Evolutionary conservation across 2,113 vertebrate genomes (phyloP).

Genomic region (Stercorarius parasiticus): DNA sequence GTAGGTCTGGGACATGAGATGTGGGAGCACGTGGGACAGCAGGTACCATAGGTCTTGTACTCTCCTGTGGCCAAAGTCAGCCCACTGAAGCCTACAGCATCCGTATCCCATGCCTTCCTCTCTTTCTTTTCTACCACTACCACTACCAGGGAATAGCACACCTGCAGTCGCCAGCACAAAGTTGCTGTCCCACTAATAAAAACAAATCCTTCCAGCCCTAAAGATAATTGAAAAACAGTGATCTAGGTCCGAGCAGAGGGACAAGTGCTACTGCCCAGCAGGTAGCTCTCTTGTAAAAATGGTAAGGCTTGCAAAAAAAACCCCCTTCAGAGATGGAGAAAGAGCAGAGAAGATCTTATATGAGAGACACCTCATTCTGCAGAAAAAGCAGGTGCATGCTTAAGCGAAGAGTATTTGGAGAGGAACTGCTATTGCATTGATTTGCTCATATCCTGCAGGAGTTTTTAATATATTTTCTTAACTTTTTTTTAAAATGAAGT

Average conservation of each 20-base stretch:
- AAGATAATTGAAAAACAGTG: neutral
- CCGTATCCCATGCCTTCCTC: accelerated
- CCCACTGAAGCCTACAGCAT: neutral
- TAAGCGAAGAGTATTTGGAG: neutral
- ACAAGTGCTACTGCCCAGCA: neutral
- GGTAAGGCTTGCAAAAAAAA: neutral
- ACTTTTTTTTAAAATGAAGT: neutral
- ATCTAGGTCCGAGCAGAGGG: neutral
- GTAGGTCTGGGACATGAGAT: neutral
- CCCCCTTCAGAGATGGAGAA: neutral
- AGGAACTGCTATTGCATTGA: neutral
- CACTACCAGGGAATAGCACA: neutral
- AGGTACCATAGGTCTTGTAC: neutral
- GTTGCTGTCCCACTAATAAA: neutral
- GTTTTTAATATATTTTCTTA: neutral
- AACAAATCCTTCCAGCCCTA: neutral
- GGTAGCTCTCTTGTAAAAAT: neutral
- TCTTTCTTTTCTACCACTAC: neutral
- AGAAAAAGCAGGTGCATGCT: neutral
- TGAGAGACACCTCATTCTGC: neutral
- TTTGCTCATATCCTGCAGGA: neutral
- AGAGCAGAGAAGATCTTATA: neutral
- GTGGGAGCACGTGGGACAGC: neutral
- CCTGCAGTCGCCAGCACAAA: neutral
- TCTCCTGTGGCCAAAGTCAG: neutral